Evolutionary conservation across 2,113 vertebrate species (phyloP).

Genomic region (Bujurquina vittata): DNA sequence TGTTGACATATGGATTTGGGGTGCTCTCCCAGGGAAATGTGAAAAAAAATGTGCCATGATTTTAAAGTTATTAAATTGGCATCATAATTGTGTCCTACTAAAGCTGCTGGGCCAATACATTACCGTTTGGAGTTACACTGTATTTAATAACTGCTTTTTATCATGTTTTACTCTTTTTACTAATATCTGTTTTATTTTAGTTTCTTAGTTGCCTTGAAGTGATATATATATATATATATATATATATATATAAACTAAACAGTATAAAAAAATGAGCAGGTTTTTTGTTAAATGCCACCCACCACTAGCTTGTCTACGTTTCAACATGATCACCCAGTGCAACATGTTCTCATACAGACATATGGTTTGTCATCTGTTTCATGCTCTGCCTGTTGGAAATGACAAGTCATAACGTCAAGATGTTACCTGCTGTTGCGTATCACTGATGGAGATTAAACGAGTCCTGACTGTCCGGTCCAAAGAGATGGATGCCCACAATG

Average conservation of each 20-base stretch:
- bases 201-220: too few species aligned
- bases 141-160: too few species aligned
- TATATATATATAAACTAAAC: not conserved
- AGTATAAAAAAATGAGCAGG: not conserved
- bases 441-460: constrained; percentile 43
- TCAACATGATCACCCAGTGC: constrained; percentile 47
- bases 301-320: constrained; percentile 53
- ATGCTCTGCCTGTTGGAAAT: constrained; percentile 23
- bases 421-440: constrained; percentile 28
- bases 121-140: too few species aligned
- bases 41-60: too few species aligned
- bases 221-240: not conserved
- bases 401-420: constrained; percentile 29
- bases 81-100: too few species aligned
- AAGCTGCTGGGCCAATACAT: too few species aligned
- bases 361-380: constrained; percentile 1
- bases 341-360: constrained; percentile 23
- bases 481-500: not conserved
- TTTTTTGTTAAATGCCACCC: constrained; percentile 15
- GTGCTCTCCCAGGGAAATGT: too few species aligned
- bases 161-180: too few species aligned
- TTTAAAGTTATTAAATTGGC: too few species aligned
- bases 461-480: constrained; percentile 25
- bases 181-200: too few species aligned
- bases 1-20: too few species aligned